phyloP scores from a whole-genome alignment of 1,140 invertebrate genomes.

The Drosophila carrolli region DNA sequence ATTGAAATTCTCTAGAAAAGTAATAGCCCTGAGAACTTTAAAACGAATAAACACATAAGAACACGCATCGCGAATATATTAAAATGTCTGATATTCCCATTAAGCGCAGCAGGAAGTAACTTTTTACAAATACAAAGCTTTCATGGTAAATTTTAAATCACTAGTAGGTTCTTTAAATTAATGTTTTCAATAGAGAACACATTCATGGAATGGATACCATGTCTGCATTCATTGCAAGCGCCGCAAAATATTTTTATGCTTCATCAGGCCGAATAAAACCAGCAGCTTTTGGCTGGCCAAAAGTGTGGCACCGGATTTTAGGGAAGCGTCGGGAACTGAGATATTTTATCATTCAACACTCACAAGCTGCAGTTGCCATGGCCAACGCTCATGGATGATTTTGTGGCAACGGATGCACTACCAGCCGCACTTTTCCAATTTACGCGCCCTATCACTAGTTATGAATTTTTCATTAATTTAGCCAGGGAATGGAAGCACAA shows the following conservation, averaged over 20 bases:
- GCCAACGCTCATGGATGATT: conserved; percentile 1
- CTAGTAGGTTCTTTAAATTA: background rate
- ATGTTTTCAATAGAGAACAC: background rate
- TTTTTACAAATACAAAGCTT: background rate
- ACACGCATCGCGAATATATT: no score
- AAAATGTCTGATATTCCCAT: no score
- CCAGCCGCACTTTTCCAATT: conserved; percentile 41
- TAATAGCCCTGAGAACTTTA: no score
- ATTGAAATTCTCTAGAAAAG: no score
- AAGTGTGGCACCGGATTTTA: conserved; percentile 4
- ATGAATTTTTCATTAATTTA: conserved; percentile 52
- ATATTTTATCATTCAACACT: conserved; percentile 26
- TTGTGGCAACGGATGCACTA: conserved; percentile 8
- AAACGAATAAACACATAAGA: no score
- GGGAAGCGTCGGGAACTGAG: background rate
- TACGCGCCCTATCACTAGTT: conserved; percentile 25
- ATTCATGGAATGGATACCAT: conserved; percentile 13
- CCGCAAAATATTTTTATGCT: conserved; percentile 53
- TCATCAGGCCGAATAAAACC: conserved; percentile 64
- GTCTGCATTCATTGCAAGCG: conserved; percentile 4
- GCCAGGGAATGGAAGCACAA: background rate
- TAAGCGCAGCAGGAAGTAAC: no score
- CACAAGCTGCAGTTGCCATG: conserved; percentile 9
- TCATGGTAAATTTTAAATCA: background rate
- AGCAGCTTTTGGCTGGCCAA: conserved; percentile 41